Base-by-base conservation (phyloP, 2,113 vertebrate genomes). In the Hydropotes inermis region DNA sequence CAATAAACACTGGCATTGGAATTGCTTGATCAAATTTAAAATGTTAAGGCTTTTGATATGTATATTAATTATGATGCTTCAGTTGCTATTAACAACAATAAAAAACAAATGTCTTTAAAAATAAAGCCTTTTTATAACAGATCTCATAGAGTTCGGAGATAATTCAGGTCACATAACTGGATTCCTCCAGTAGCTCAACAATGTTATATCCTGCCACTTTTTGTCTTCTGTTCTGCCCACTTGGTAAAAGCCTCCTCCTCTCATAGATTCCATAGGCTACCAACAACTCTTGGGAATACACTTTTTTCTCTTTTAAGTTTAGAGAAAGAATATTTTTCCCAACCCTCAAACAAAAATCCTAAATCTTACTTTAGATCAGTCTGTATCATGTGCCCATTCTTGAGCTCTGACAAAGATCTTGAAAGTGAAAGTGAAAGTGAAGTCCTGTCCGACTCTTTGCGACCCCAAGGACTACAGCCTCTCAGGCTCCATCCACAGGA, bases 1-100 rank as follows among this genome's bases (percentile, higher is more conserved):
- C 57, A 93, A 47, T 89, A 94, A 96, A 81, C 43, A 36, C 9
- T 79, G 76, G 23, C 45, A 9, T 57, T 61, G 28, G 23, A 93
- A 94, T 87, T 97, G 21, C 47, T 94, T 45, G 11, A 11, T 76
- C 60, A 96, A 93, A 95, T 54, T 83, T 57, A 76, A 61, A 97
- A 87, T 64, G 10, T 52, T 91, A 93, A 87, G 6, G 5, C 13
- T 93, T 89, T 89, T 81, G 45, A 76, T 61, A n/a, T 16, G 36
- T 25, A 2, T 36, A 67, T 91, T 36, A 78, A 45, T 93, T 83
- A 67, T 39, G 11, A 74, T n/a, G 14, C 64, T 91, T 93, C 55
- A 54, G 52, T 14, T 61, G 50, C 27, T 45, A 52, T n/a, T 55
- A 67, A 43, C 30, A 58, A 50, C 39, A 93, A 39, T 23, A 55